Conservation (phyloP, 2,888 invertebrate species). For the Holacanthella duospinosa region DNA sequence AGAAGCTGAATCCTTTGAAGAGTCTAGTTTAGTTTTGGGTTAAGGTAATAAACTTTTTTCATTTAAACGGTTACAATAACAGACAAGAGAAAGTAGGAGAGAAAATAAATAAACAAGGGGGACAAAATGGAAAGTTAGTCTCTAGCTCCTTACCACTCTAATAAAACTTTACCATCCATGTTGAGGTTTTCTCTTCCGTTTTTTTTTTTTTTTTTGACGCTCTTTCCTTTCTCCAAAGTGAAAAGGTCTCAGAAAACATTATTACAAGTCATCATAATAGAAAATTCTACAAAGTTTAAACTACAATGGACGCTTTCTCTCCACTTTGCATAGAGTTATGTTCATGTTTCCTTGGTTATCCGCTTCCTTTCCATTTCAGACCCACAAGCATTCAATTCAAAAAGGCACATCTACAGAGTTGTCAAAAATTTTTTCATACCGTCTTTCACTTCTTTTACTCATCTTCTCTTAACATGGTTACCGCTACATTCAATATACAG, state of each 20-base stretch:
- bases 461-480: neutral
- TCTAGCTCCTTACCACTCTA: neutral
- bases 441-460: neutral
- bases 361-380: no score
- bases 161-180: neutral
- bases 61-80: slow-evolving; percentile 3
- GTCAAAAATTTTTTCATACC: neutral
- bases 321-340: slow-evolving; percentile 5
- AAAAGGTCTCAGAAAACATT: neutral
- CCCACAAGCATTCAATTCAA: no score
- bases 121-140: neutral
- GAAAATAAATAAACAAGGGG: slow-evolving; percentile 5
- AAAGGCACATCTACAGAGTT: no score
- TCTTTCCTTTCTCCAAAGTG: neutral
- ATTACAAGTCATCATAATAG: slow-evolving; percentile 1
- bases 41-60: slow-evolving; percentile 4
- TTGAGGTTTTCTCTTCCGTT: slow-evolving; percentile 6
- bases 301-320: neutral
- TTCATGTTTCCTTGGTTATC: neutral
- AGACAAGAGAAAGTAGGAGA: slow-evolving; percentile 6
- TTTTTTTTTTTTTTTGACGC: neutral
- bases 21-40: neutral
- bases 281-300: neutral
- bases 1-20: neutral
- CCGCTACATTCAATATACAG: no score